Base-by-base conservation (phyloP, 2,888 invertebrate species). In the Dolichomitus sp. region DNA sequence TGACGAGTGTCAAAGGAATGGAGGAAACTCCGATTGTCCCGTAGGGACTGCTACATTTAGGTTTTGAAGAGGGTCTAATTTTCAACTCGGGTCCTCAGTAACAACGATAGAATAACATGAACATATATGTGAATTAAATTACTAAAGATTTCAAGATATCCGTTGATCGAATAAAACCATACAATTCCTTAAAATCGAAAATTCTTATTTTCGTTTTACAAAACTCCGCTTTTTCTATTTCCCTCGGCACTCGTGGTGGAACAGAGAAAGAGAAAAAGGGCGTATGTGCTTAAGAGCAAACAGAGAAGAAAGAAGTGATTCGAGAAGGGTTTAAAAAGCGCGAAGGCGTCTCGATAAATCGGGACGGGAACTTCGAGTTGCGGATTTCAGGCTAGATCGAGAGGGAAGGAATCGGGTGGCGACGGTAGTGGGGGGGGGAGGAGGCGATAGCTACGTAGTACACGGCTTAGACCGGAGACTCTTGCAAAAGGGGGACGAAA, bases 291-390 rank as follows among this genome's bases (percentile, higher is more conserved):
- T 54, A 54, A 54, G 54, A 54, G 54, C 54, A 52, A 52, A 52
- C 52, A 68, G 65, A 69, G 68, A 80, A 74, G 61, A 74, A 54
- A 63, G 75, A 80, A 75, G 80, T 65, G 80, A 80, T 75, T 63
- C 69, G 74, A 57, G 54, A 61, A 68, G 63, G 45, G 66, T 61
- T 50, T 59, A 68, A 68, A 74, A 68, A 72, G 68, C 59, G 52
- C 57, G 74, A 80, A 74, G 74, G 80, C 74, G 74, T 80, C 80
- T 74, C 80, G 74, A 80, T 80, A 80, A 80, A 80, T 78, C 81
- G 65, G 42, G 50, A 69, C 61, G 74, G 69, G 69, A 80, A 75
- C 75, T 80, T 75, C 69, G 75, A 57, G 75, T 69, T 75, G 69
- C 70, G 75, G 74, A 80, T 80, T 74, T 80, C 68, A 74, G 74